These are phyloP conservation scores for Brachypodius melanocephalos DNA, from an alignment of 2,113 vertebrate genomes.

Conservation along the genomic window DNA sequence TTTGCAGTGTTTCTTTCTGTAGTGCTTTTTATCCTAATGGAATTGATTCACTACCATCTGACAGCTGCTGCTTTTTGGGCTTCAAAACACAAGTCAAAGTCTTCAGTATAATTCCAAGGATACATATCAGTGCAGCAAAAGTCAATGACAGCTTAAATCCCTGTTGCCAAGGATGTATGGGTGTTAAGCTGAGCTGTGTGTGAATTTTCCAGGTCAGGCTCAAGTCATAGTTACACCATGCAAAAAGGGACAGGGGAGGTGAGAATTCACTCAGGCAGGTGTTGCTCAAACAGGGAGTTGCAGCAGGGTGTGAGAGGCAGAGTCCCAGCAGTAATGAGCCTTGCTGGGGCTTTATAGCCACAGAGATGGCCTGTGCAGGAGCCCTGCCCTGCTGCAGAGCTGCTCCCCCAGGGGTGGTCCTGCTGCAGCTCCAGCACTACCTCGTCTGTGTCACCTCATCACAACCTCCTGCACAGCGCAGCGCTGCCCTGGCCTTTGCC, in stretches of 20 bases:
- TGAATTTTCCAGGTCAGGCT: constrained; percentile 15
- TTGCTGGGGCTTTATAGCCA: fast-evolving
- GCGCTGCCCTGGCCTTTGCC: not conserved
- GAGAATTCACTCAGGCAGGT: not conserved
- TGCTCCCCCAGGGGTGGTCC: not conserved
- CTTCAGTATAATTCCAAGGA: not conserved
- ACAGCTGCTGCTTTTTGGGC: not conserved
- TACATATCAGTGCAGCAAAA: not conserved
- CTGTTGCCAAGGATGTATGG: not conserved
- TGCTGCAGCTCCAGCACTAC: not conserved
- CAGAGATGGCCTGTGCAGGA: fast-evolving
- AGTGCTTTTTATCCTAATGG: not conserved
- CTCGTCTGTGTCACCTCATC: not conserved
- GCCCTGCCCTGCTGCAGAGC: not conserved
- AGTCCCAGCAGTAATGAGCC: not conserved
- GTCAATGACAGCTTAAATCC: not conserved
- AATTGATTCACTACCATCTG: not conserved
- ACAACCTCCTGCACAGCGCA: not conserved
- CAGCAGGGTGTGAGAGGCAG: not conserved
- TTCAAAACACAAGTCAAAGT: not conserved
- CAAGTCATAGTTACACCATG: not conserved
- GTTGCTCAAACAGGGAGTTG: not conserved
- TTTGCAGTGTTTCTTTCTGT: not conserved
- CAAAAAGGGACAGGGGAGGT: fast-evolving
- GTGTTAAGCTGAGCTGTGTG: not conserved